Conservation (phyloP, 2,113 vertebrate species). For the Neodontobutis hainanensis region DNA sequence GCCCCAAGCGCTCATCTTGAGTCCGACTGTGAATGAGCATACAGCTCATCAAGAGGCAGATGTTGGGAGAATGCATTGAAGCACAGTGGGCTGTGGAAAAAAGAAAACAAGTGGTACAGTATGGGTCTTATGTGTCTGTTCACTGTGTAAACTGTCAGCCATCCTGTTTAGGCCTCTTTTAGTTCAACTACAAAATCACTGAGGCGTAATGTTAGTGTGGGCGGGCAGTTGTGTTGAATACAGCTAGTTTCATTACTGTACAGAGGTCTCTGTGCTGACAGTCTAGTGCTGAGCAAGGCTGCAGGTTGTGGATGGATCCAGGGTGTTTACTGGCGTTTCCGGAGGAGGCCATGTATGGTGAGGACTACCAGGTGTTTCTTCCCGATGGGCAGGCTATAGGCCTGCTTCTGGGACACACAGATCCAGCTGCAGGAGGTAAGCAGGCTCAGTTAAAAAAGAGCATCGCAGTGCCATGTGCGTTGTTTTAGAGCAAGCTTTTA, state of each 20-base stretch:
- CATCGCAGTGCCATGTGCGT: not conserved
- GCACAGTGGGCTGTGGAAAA: constrained; percentile 8
- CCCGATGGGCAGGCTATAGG: constrained; percentile 47
- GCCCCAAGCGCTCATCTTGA: constrained; percentile 64
- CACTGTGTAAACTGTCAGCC: constrained; percentile 32
- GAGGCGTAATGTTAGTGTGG: constrained; percentile 40
- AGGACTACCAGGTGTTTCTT: constrained; percentile 69
- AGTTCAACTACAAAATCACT: constrained; percentile 36
- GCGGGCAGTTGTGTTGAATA: constrained; percentile 16
- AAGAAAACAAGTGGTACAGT: constrained; percentile 32
- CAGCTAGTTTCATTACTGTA: constrained; percentile 22
- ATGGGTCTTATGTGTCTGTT: constrained; percentile 50
- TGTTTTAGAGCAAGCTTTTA: constrained; percentile 23
- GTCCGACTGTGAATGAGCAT: constrained; percentile 57
- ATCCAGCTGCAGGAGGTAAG: constrained; percentile 58
- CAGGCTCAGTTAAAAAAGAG: constrained; percentile 12
- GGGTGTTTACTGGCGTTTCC: constrained; percentile 40
- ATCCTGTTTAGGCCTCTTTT: constrained; percentile 23
- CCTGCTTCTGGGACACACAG: constrained; percentile 46
- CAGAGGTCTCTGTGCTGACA: constrained; percentile 8
- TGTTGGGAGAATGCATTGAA: constrained; percentile 54
- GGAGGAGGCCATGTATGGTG: constrained; percentile 51
- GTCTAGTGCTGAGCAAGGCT: constrained; percentile 16
- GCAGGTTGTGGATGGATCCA: constrained; percentile 25
- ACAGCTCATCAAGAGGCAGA: constrained; percentile 65